phyloP scores from a whole-genome alignment of 2,888 invertebrate genomes.

The Neoaliturus tenellus region DNA sequence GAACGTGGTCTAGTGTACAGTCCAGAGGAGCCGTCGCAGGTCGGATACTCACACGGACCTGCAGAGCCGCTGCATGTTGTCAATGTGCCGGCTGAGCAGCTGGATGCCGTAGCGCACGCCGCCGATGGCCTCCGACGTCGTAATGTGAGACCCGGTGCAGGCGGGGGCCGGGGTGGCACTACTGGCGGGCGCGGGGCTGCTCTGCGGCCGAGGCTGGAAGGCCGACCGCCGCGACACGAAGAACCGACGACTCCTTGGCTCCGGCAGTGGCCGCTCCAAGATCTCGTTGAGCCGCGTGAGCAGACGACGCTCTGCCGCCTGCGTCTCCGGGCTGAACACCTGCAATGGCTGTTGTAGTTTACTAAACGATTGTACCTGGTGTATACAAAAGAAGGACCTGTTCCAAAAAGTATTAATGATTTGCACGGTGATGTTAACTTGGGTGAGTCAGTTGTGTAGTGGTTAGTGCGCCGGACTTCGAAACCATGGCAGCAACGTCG shows the following conservation, averaged over 20 bases:
- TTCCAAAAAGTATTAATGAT: too few species aligned
- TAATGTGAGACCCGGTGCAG: slow-evolving; percentile 71
- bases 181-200: slow-evolving; percentile 56
- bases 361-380: too few species aligned
- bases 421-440: too few species aligned
- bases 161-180: slow-evolving; percentile 47
- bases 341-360: too few species aligned
- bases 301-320: slow-evolving; percentile 60
- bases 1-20: too few species aligned
- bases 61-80: slow-evolving; percentile 71
- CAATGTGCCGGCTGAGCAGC: slow-evolving; percentile 70
- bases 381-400: too few species aligned
- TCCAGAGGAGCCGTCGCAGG: too few species aligned
- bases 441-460: too few species aligned
- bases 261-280: slow-evolving; percentile 58
- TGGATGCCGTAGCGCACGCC: slow-evolving; percentile 69
- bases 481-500: too few species aligned
- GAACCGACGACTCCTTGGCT: slow-evolving; percentile 57
- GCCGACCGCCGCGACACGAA: slow-evolving; percentile 68
- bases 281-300: slow-evolving; percentile 61
- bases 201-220: slow-evolving; percentile 70
- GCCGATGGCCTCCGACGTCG: slow-evolving; percentile 72
- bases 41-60: slow-evolving; percentile 64
- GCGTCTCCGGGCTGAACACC: slow-evolving; percentile 61
- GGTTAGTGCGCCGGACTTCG: too few species aligned